Evolutionary conservation across 2,888 invertebrate species (phyloP), one percentile per base, ranked within the genome.

Genomic region (Heliconius cydno): DNA sequence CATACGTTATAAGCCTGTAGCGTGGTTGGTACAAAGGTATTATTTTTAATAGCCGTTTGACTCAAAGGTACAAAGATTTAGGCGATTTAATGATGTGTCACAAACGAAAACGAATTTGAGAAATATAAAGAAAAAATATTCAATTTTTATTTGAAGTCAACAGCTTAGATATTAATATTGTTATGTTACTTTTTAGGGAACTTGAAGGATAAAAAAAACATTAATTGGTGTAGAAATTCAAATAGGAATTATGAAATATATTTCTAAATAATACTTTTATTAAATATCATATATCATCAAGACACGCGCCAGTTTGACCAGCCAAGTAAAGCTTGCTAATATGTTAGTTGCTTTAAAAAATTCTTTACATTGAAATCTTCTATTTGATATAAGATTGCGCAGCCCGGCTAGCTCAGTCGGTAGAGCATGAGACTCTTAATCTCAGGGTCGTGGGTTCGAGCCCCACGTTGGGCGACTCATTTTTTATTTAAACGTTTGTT

Each of bases 381-480:
- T 65, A 68, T 38, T 68, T n/a, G 12, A 38, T 4, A 13, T 0
- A 10, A 0, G 5, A 0, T 7, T 0, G 3, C 34, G 28, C 65
- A 38, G 94, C 94, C 94, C 94, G 94, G 95, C 95, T 95, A 95
- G 94, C 95, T 95, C 94, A 94, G 94, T 94, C 94, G 94, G 95
- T 95, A 95, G 95, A 95, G 95, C 95, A 95, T 95, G 95, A 96
- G 95, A 96, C 95, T 96, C 95, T 96, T 96, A 96, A 95, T 96
- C 95, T 96, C 95, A 96, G 96, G 95, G 96, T 95, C 95, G 95
- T 95, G 95, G 95, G 95, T 96, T 96, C 95, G 95, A 96, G 95
- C 95, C 95, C 95, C 95, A 95, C 95, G 95, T 96, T 95, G 95
- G 95, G 95, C 95, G 84, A 72, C 71, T 85, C 1, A 7, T 82